Evolutionary conservation across 2,113 vertebrate species (phyloP).

Genomic region (Mobula hypostoma): DNA sequence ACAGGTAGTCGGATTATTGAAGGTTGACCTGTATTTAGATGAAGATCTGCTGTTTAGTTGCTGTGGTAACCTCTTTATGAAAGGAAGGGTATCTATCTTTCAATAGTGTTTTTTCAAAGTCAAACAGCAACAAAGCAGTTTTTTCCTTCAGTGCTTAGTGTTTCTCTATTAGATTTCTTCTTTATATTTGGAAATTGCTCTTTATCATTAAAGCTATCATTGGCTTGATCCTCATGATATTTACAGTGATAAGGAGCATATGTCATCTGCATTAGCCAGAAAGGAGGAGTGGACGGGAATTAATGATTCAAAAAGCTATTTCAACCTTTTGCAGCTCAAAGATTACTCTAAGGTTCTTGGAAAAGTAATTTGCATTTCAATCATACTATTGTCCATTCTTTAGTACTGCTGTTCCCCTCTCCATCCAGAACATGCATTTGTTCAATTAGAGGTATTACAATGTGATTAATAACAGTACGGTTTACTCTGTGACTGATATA

Average conservation of each 20-base stretch:
- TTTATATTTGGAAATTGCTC: background rate
- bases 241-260: background rate
- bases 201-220: background rate
- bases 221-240: background rate
- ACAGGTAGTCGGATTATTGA: too few relatives aligned
- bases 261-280: background rate
- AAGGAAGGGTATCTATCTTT: background rate
- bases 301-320: background rate
- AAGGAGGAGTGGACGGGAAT: background rate
- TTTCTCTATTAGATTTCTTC: background rate
- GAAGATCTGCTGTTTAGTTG: conserved; percentile 14
- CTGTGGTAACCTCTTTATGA: background rate
- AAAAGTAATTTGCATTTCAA: background rate
- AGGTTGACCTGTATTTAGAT: background rate
- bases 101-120: background rate
- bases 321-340: background rate
- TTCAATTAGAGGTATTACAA: background rate
- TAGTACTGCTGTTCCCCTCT: background rate
- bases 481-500: background rate
- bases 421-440: background rate
- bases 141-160: background rate
- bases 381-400: background rate
- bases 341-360: background rate
- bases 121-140: background rate
- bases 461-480: background rate